These are phyloP conservation scores for Pasiphila rectangulata DNA, from an alignment of 2,888 invertebrate species.

Conservation along the genomic window DNA sequence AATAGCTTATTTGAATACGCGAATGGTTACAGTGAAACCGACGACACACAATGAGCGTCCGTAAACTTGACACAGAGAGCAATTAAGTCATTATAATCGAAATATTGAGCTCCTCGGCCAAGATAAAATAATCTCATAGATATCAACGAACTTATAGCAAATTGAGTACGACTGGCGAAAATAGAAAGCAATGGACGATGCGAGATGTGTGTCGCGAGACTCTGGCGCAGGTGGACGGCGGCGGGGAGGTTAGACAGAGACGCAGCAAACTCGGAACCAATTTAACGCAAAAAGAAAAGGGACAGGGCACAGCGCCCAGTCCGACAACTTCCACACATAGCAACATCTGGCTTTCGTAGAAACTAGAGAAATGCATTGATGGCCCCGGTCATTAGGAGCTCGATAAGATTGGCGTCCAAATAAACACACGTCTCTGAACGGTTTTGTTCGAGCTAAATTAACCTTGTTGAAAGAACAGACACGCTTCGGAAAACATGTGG, in stretches of 20 bases:
- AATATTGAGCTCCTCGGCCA: conserved; percentile 27
- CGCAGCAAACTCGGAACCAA: conserved; percentile 51
- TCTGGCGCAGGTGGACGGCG: conserved; percentile 64
- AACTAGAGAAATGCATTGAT: conserved; percentile 63
- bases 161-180: conserved; percentile 68
- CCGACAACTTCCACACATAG: conserved; percentile 60
- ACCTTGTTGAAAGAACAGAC: conserved; percentile 27
- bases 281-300: conserved; percentile 60
- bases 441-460: conserved; percentile 17
- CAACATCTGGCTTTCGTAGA: conserved; percentile 64
- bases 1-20: conserved; percentile 30
- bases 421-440: conserved; percentile 21
- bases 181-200: conserved; percentile 76
- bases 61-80: conserved; percentile 52
- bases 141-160: conserved; percentile 49
- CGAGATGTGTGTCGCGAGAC: conserved; percentile 70
- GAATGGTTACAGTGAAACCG: conserved; percentile 45
- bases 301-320: conserved; percentile 56
- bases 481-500: conserved; percentile 36
- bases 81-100: conserved; percentile 29
- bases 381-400: conserved; percentile 55
- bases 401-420: conserved; percentile 43
- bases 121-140: conserved; percentile 41
- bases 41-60: conserved; percentile 44
- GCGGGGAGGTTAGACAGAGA: conserved; percentile 56